Evolutionary conservation across 2,888 invertebrate genomes (phyloP).

Genomic region (Sinohyriopsis cumingii): DNA sequence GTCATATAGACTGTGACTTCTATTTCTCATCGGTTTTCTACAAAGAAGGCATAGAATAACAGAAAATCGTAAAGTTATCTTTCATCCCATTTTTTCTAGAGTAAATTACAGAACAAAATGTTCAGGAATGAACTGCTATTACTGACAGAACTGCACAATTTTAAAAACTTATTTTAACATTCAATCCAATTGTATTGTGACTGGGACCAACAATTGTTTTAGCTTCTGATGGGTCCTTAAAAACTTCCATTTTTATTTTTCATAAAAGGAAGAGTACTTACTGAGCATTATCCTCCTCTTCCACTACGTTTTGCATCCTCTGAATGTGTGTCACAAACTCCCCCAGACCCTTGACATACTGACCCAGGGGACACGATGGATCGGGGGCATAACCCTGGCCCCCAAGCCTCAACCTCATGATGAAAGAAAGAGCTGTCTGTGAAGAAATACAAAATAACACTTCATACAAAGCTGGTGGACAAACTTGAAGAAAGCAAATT

Average conservation of each 20-base stretch:
- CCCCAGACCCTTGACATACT: conserved; percentile 66
- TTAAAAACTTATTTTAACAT: no score
- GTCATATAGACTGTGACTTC: no score
- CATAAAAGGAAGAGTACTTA: conserved; percentile 14
- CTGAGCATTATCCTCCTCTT: conserved; percentile 64
- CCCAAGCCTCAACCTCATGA: conserved; percentile 66
- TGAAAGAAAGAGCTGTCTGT: conserved; percentile 67
- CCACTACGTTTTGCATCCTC: conserved; percentile 67
- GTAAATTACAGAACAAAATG: no score
- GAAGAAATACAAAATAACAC: conserved; percentile 10
- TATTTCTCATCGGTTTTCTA: no score
- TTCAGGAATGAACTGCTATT: no score
- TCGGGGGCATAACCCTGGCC: conserved; percentile 69
- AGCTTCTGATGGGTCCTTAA: background rate
- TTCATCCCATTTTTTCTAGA: no score
- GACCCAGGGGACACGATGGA: conserved; percentile 49
- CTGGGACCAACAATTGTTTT: no score
- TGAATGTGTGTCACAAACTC: conserved; percentile 66
- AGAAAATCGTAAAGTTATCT: no score
- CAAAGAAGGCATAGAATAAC: no score
- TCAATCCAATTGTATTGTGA: no score
- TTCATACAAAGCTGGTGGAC: background rate
- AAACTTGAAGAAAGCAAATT: no score
- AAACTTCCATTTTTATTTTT: background rate
- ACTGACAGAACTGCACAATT: no score